phyloP scores from a whole-genome alignment of 2,888 invertebrate genomes.

The Pheosia tremula region DNA sequence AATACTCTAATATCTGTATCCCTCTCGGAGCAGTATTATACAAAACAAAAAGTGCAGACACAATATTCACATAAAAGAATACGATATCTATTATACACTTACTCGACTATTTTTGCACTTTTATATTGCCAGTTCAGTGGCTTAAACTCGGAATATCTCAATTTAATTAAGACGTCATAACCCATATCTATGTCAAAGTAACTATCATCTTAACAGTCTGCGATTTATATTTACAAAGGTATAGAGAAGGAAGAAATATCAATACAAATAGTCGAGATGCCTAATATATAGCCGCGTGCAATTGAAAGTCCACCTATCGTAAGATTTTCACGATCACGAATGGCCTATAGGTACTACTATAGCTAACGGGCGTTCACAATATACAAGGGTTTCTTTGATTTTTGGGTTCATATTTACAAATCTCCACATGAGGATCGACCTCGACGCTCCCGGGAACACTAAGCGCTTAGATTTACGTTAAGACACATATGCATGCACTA shows the following conservation, averaged over 20 bases:
- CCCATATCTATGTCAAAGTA: slow-evolving; percentile 70
- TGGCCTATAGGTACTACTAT: slow-evolving; percentile 46
- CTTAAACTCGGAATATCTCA: slow-evolving; percentile 83
- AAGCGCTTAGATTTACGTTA: slow-evolving; percentile 40
- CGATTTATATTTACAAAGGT: slow-evolving; percentile 73
- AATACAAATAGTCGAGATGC: slow-evolving; percentile 66
- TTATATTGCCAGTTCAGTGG: slow-evolving; percentile 79
- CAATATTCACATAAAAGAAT: slow-evolving; percentile 80
- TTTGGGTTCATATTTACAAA: slow-evolving; percentile 52
- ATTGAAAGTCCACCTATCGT: slow-evolving; percentile 39
- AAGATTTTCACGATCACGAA: slow-evolving; percentile 48
- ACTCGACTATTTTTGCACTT: slow-evolving; percentile 80
- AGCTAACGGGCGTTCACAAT: slow-evolving; percentile 55
- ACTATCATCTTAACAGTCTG: slow-evolving; percentile 64
- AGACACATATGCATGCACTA: slow-evolving; percentile 48
- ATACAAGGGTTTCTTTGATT: slow-evolving; percentile 48
- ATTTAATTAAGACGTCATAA: slow-evolving; percentile 81
- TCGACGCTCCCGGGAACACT: slow-evolving; percentile 32
- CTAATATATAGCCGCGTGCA: slow-evolving; percentile 39
- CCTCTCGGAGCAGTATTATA: slow-evolving; percentile 71
- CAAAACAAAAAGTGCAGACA: slow-evolving; percentile 73
- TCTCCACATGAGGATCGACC: slow-evolving; percentile 45
- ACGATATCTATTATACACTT: slow-evolving; percentile 78
- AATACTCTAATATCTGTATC: slow-evolving; percentile 70
- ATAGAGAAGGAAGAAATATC: slow-evolving; percentile 69